These are phyloP conservation scores for Chaetogeoica ovagalla DNA, from an alignment of 2,888 invertebrate species.

Conservation along the genomic window DNA sequence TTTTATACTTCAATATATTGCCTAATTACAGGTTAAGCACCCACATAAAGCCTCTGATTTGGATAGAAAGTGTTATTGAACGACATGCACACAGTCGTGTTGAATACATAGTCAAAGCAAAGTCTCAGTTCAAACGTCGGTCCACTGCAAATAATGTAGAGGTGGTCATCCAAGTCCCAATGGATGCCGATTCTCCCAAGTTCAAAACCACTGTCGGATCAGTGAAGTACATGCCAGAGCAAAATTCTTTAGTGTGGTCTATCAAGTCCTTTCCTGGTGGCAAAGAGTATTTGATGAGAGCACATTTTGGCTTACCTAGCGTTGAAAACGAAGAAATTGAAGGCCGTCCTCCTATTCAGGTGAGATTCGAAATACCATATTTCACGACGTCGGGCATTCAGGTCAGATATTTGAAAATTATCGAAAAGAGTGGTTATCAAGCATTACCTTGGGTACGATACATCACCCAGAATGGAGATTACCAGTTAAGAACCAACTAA, in stretches of 20 bases:
- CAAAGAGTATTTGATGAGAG: slow-evolving; percentile 71
- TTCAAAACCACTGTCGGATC: slow-evolving; percentile 69
- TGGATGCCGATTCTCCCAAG: slow-evolving; percentile 71
- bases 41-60: slow-evolving; percentile 68
- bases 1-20: neutral
- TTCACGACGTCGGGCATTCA: slow-evolving; percentile 71
- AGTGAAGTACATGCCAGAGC: slow-evolving; percentile 69
- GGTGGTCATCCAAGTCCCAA: slow-evolving; percentile 67
- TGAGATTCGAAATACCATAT: slow-evolving; percentile 73
- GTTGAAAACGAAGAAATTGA: slow-evolving; percentile 67
- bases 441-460: slow-evolving; percentile 73
- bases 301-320: slow-evolving; percentile 70
- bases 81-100: slow-evolving; percentile 69
- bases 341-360: slow-evolving; percentile 68
- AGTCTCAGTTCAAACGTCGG: slow-evolving; percentile 70
- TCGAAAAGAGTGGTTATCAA: slow-evolving; percentile 70
- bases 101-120: slow-evolving; percentile 71
- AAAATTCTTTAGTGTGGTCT: slow-evolving; percentile 68
- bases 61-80: slow-evolving; percentile 72
- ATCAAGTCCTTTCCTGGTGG: slow-evolving; percentile 71
- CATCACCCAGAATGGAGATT: slow-evolving; percentile 73
- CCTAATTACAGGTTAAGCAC: slow-evolving; percentile 36
- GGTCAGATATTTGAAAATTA: slow-evolving; percentile 70
- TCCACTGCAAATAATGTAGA: slow-evolving; percentile 74
- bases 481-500: slow-evolving; percentile 65